Evolutionary conservation across 2,113 vertebrate species (phyloP), one percentile per base, ranked within the genome.

Genomic region (Megaceryle maxima): DNA sequence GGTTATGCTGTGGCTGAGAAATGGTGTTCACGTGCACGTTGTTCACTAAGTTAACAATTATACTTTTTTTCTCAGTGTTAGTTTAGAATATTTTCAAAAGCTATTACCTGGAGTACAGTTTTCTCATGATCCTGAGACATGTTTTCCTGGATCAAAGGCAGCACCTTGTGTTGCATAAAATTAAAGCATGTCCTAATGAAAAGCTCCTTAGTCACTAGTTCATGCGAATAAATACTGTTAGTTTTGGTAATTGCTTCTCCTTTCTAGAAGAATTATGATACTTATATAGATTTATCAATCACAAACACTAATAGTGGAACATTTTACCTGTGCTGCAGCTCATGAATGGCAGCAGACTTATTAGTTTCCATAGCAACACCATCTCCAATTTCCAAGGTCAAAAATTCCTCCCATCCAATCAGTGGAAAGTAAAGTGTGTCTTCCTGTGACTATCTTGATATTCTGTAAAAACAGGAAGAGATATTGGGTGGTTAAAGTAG

Each of bases 311-410:
- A 97, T 82, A 98, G 97, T 86, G 97, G 97, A 96, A 97, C 83
- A 88, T 95, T 98, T 98, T 98, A 99, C 99, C 99, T 98, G 98
- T 94, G 91, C 98, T 98, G 97, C 98, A 98, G 96, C 96, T 98
- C 97, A 98, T 98, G 98, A 99, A 98, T 98, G 98, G 98, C 98
- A 99, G 98, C 96, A 99, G 98, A 98, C 98, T 98, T 98, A 99
- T 96, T 97, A 99, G 98, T 99, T 99, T 98, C 99, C 99, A 99
- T 99, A 98, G 99, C 98, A 99, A 99, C 99, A 98, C 96, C 98
- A 99, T 99, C 98, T 98, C 99, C 98, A 98, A 98, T 98, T 98
- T 98, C 97, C 98, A 98, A 99, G 98, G 99, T 98, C 98, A 98
- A 98, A 98, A 98, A 98, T 97, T 98, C 98, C 98, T 99, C 97